Evolutionary conservation across 1,140 invertebrate species (phyloP).

Genomic region (Rhopalosiphum maidis): DNA sequence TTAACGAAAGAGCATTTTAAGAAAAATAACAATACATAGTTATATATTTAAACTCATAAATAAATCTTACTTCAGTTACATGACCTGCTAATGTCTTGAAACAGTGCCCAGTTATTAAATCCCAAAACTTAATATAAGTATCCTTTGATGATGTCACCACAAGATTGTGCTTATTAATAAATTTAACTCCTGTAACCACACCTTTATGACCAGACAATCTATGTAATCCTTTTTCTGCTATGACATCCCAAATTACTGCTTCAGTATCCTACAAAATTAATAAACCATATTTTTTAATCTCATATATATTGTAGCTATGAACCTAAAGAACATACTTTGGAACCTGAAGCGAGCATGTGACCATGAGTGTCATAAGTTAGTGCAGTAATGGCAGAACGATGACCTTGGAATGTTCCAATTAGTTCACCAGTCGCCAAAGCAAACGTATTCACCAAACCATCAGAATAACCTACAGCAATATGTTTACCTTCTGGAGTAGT

Average conservation of each 20-base stretch:
- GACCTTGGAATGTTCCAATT: slow-evolving; percentile 84
- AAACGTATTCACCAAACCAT: slow-evolving; percentile 88
- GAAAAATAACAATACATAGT: too few species aligned
- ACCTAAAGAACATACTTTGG: slow-evolving; percentile 70
- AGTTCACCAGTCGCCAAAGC: slow-evolving; percentile 74
- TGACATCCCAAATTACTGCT: slow-evolving; percentile 93
- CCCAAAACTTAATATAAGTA: slow-evolving; percentile 96
- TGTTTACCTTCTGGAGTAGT: slow-evolving; percentile 76
- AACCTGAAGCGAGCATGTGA: slow-evolving; percentile 82
- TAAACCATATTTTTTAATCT: neutral
- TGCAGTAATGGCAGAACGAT: slow-evolving; percentile 84
- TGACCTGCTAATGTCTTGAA: slow-evolving; percentile 91
- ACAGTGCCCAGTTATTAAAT: slow-evolving; percentile 92
- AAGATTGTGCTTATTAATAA: slow-evolving; percentile 78
- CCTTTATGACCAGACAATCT: slow-evolving; percentile 92
- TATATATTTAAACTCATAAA: slow-evolving; percentile 38
- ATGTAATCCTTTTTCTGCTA: slow-evolving; percentile 87
- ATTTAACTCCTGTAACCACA: slow-evolving; percentile 84
- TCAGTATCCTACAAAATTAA: slow-evolving; percentile 78
- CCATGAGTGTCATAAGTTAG: slow-evolving; percentile 82
- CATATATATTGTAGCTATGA: neutral
- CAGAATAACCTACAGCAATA: slow-evolving; percentile 89
- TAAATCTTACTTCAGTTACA: slow-evolving; percentile 71
- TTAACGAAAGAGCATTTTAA: too few species aligned
- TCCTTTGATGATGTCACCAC: slow-evolving; percentile 92